phyloP scores from a whole-genome alignment of 2,888 invertebrate species.

The Rotaria magnacalcarata region DNA sequence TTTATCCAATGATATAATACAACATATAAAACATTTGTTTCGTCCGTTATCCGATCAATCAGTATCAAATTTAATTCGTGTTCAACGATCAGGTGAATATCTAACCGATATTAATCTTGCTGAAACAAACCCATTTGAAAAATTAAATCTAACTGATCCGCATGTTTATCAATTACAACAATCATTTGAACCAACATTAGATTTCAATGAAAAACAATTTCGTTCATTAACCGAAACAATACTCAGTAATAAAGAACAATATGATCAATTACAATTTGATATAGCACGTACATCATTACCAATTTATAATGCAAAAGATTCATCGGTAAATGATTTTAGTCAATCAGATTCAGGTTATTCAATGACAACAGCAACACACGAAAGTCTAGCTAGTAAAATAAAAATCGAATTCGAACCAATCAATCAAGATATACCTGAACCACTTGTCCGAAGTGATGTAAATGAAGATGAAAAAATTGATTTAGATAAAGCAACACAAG shows the following conservation, averaged over 20 bases:
- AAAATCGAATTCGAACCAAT: conserved; percentile 34
- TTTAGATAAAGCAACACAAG: conserved; percentile 25
- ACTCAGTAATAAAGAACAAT: neutral
- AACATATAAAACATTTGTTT: neutral
- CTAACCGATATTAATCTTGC: neutral
- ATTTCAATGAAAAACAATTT: conserved; percentile 35
- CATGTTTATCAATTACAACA: conserved; percentile 6
- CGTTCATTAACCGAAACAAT: neutral
- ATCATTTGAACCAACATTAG: conserved; percentile 18
- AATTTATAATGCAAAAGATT: neutral
- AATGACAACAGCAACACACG: conserved; percentile 32
- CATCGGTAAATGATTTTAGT: neutral
- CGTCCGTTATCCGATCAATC: neutral
- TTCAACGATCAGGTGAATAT: neutral
- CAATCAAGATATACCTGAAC: neutral
- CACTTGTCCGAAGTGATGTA: neutral
- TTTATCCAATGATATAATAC: neutral
- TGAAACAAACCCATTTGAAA: conserved; percentile 24
- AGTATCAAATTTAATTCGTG: neutral
- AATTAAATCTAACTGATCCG: neutral
- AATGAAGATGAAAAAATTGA: conserved; percentile 10
- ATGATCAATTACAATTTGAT: conserved; percentile 12
- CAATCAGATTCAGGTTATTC: conserved; percentile 27
- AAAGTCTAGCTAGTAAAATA: neutral
- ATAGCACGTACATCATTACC: neutral